Percentiles rank a stretch among this genome's conserved stretches.
phyloP scores from a whole-genome alignment of 2,113 vertebrate species.

The Protobothrops flavoviridis region DNA sequence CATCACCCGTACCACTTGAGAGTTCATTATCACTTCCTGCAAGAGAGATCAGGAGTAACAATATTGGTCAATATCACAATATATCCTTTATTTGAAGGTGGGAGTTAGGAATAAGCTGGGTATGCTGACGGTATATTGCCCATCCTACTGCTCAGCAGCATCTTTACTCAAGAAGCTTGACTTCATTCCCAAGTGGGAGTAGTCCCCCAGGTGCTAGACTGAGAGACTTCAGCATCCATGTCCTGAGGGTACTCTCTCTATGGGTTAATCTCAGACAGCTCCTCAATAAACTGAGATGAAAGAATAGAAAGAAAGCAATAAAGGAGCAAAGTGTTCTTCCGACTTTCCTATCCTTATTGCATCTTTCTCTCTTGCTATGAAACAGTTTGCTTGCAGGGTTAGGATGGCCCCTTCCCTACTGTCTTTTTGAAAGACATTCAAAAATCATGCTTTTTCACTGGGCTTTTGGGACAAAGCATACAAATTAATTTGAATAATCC shows the following conservation, averaged over 20 bases:
- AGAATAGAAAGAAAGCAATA: too few relatives aligned
- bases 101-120: neutral
- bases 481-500: too few relatives aligned
- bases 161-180: neutral
- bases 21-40: conserved; percentile 96
- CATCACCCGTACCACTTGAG: conserved; percentile 94
- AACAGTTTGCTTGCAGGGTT: too few relatives aligned
- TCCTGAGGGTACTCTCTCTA: neutral
- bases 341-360: too few relatives aligned
- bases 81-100: neutral
- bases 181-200: neutral
- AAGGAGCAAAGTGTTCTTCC: too few relatives aligned
- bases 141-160: neutral
- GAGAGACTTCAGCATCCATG: neutral
- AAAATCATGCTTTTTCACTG: too few relatives aligned
- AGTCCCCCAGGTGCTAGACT: neutral
- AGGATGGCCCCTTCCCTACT: too few relatives aligned
- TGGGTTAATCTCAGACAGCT: too few relatives aligned
- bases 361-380: too few relatives aligned
- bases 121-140: neutral
- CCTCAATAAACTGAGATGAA: too few relatives aligned
- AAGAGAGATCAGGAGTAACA: conserved; percentile 40
- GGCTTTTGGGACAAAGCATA: too few relatives aligned
- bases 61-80: conserved; percentile 33
- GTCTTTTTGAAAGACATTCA: too few relatives aligned